Evolutionary conservation across 2,888 invertebrate species (phyloP), one percentile per base, ranked within the genome.

Genomic region (Thera obeliscata): DNA sequence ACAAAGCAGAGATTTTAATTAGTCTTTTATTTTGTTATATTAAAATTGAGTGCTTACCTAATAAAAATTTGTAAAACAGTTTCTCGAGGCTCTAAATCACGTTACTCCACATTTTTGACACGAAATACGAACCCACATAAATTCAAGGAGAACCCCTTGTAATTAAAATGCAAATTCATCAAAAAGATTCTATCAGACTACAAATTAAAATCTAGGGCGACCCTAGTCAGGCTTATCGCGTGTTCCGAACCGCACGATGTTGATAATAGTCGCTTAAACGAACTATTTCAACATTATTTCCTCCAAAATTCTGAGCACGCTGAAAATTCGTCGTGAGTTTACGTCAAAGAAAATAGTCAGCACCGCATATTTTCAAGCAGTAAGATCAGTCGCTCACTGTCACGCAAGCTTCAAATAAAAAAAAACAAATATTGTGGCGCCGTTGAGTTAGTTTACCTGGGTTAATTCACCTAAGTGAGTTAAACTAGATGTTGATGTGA

Each of bases 201-300:
- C 74, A 73, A 74, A 69, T 67, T 74, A 74, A 72, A 72, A 71
- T 71, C 59, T 69, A 61, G 64, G 64, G 70, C 66, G 72, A 76
- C 77, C 72, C 67, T 66, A 70, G 57, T 72, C 71, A 70, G 61
- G 62, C 71, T 74, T 77, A 76, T 76, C 75, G 70, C 69, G 62
- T 65, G 63, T 72, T 74, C 72, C 52, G 74, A 78, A 75, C 77
- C 74, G 72, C 78, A 75, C 66, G 77, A 77, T 71, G 69, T 65
- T 65, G 72, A 79, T 81, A 79, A 79, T 79, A 81, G 77, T 77
- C 76, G 78, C 80, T 69, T 77, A 81, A 83, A 85, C 83, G 78
- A 90, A 90, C 90, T 90, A 89, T 89, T 87, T 77, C 80, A 78
- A 82, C 84, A 83, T 86, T 86, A 89, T 87, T 87, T 81, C 80